A percentile compares a stretch with the other conserved stretches of the same genome.
Evolutionary conservation across 2,888 invertebrate species (phyloP).

Genomic region (Cryptosula pallasiana): DNA sequence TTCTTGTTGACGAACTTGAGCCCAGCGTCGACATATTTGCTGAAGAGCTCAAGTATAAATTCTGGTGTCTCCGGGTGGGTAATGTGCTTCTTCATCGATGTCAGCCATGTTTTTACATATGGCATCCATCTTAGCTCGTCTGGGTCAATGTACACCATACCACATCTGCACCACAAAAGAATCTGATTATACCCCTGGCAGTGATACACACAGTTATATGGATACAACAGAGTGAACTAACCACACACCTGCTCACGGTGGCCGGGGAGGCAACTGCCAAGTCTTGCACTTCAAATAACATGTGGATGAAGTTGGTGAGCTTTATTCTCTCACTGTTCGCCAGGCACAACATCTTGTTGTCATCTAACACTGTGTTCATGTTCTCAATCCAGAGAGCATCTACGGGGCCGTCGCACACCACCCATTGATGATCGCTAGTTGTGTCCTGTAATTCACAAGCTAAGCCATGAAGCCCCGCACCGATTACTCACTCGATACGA

Average conservation of each 20-base stretch:
- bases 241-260: conserved; percentile 66
- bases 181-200: background rate
- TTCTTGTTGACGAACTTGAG: conserved; percentile 65
- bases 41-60: conserved; percentile 65
- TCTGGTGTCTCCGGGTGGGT: conserved; percentile 57
- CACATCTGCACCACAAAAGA: conserved; percentile 52
- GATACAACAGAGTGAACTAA: background rate
- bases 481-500: too few species aligned
- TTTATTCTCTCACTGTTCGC: conserved; percentile 87
- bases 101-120: conserved; percentile 72
- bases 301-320: conserved; percentile 79
- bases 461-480: too few species aligned
- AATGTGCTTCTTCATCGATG: conserved; percentile 44
- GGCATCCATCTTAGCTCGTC: conserved; percentile 77
- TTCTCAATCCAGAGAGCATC: conserved; percentile 93
- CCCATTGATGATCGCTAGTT: conserved; percentile 72
- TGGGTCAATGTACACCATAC: conserved; percentile 87
- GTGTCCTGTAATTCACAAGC: conserved; percentile 41
- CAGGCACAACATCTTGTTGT: conserved; percentile 86
- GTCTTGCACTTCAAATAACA: conserved; percentile 74
- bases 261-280: conserved; percentile 85
- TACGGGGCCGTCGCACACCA: conserved; percentile 82
- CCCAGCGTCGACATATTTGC: conserved; percentile 63
- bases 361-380: conserved; percentile 84
- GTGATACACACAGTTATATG: background rate